Evolutionary conservation across 2,797 vertebrate genomes (phyloP).

Genomic region (Eulemur rubriventer): DNA sequence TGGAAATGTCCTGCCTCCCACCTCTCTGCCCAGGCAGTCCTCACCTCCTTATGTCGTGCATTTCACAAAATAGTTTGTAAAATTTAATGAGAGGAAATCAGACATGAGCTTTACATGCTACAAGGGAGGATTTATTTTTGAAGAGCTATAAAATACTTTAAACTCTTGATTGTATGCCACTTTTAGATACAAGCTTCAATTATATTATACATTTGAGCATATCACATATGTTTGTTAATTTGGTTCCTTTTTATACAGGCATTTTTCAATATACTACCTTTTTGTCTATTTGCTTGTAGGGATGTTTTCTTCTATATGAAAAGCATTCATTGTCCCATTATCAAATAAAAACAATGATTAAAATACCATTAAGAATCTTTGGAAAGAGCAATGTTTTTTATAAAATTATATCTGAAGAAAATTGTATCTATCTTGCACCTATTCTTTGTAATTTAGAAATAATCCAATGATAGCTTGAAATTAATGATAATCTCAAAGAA

Average conservation of each 20-base stretch:
- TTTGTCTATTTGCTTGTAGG: not conserved
- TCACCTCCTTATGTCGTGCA: not conserved
- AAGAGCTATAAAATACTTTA: not conserved
- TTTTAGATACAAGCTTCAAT: not conserved
- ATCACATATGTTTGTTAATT: not conserved
- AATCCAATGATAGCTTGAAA: not conserved
- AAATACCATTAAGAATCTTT: not conserved
- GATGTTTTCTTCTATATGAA: not conserved
- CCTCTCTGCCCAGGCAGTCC: not conserved
- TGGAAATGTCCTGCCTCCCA: not conserved
- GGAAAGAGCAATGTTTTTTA: not conserved
- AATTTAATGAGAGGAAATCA: not conserved
- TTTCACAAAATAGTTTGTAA: not conserved
- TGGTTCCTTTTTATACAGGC: not conserved
- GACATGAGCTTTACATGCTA: not conserved
- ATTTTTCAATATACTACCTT: not conserved
- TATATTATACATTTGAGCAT: not conserved
- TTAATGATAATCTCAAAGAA: not conserved
- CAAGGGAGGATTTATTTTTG: not conserved
- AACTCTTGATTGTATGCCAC: not conserved
- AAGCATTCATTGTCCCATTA: not conserved
- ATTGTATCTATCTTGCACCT: not conserved
- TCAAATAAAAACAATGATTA: not conserved
- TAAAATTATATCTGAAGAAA: slow-evolving; percentile 20
- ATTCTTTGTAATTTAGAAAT: not conserved